Conservation (phyloP, 2,888 invertebrate species). For the Gibbula magus region DNA sequence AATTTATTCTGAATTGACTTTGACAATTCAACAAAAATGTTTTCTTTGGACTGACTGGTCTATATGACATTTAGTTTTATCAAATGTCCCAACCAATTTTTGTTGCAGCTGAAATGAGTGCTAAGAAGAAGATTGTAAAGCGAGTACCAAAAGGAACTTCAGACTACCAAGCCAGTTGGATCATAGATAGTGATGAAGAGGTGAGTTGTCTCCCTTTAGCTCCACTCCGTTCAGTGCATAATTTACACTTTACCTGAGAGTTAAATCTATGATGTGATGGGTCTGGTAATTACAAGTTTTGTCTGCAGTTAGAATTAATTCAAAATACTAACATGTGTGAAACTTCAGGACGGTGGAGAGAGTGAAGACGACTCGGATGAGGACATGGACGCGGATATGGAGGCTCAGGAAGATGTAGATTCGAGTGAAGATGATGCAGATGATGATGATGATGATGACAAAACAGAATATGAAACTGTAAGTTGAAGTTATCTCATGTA, state of each 20-base stretch:
- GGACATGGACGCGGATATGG: conserved; percentile 72
- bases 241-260: background rate
- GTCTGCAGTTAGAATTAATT: too few relatives aligned
- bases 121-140: conserved; percentile 79
- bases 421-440: conserved; percentile 38
- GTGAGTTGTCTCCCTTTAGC: conserved; percentile 52
- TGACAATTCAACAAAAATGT: background rate
- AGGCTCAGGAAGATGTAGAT: conserved; percentile 29
- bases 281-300: too few relatives aligned
- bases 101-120: conserved; percentile 37
- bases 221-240: background rate
- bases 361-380: conserved; percentile 59
- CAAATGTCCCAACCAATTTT: background rate
- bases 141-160: conserved; percentile 96
- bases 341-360: conserved; percentile 41
- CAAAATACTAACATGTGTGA: background rate
- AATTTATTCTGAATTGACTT: background rate
- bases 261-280: too few relatives aligned
- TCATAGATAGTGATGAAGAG: conserved; percentile 77
- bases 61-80: too few relatives aligned
- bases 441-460: conserved; percentile 77
- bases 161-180: conserved; percentile 93
- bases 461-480: conserved; percentile 65
- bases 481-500: too few relatives aligned
- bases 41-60: background rate